Evolutionary conservation across 2,888 invertebrate genomes (phyloP), one percentile per base, ranked within the genome.

Genomic region (Cheilosia grossa): DNA sequence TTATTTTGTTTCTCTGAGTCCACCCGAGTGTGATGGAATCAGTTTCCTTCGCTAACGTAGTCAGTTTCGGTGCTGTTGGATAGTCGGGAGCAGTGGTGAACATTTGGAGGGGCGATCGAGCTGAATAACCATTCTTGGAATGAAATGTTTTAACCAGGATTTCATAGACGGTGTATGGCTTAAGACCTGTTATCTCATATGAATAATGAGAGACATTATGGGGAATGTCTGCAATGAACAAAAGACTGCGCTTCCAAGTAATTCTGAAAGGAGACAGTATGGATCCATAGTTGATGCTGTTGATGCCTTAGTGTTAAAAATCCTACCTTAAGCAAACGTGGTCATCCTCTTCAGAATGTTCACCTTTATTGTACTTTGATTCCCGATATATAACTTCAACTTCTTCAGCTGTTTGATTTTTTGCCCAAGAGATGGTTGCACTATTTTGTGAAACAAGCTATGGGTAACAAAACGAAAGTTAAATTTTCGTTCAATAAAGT

Each of bases 161-260:
- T 0, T 95, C 96, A 90, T 98, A 98, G 56, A 93, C 93, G 0
- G 96, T 96, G 90, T 93, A 94, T 0, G 96, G 95, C 79, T 94
- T 92, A 19, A 97, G 91, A 56, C 93, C 91, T 0, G 91, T 89
- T 24, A 94, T 88, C 30, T 87, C 88, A 40, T 90, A 89, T 10
- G 87, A 88, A 66, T 87, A 89, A 89, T 89, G 88, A 86, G 90
- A 87, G 87, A 88, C 0, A 87, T 88, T 88, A 0, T 54, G 27
- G 13, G 24, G 1, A 19, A 79, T 13, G 10, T 91, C 89, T n/a
- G 87, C 82, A 1, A 51, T 49, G 40, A 90, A 89, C 3, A 89
- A 78, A 17, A 91, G 58, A 19, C 88, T 82, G 9, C 90, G 89
- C 44, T 88, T 82, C 92, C 92, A 92, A 54, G 89, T 88, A 17